A percentile compares a stretch with the other conserved stretches of the same genome.
phyloP scores from a whole-genome alignment of 2,888 invertebrate genomes.

The Morpho achilles region DNA sequence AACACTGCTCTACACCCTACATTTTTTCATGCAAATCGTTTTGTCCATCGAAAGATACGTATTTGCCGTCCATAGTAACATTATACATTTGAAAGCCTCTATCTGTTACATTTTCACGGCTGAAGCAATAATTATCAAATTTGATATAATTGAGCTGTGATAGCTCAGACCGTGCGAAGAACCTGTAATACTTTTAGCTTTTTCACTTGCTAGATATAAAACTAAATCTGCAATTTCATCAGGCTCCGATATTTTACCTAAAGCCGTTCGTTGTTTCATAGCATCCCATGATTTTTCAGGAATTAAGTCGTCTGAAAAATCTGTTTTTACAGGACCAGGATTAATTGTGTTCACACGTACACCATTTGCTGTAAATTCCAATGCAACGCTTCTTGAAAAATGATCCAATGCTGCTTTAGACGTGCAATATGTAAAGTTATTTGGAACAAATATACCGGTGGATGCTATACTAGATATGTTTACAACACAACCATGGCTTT shows the following conservation, averaged over 20 bases:
- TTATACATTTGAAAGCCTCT: no score
- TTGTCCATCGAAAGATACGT: no score
- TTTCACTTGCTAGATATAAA: slow-evolving; percentile 32
- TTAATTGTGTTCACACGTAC: slow-evolving; percentile 84
- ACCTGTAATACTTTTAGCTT: slow-evolving; percentile 34
- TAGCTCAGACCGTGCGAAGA: slow-evolving; percentile 19
- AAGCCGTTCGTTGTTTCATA: slow-evolving; percentile 14
- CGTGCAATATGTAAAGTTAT: slow-evolving; percentile 22
- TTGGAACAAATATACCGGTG: slow-evolving; percentile 5
- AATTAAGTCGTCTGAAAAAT: slow-evolving; percentile 14
- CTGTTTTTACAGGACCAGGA: slow-evolving; percentile 42
- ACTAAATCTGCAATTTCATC: slow-evolving; percentile 18
- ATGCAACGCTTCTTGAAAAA: slow-evolving; percentile 83
- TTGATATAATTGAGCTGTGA: no score
- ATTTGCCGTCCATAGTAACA: no score
- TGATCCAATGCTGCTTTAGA: slow-evolving; percentile 79
- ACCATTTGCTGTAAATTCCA: slow-evolving; percentile 78
- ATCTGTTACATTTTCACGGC: no score
- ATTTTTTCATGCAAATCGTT: no score
- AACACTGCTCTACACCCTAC: no score
- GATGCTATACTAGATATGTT: slow-evolving; percentile 33
- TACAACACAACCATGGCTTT: slow-evolving; percentile 36
- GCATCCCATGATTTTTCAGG: slow-evolving; percentile 9
- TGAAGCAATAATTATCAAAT: no score
- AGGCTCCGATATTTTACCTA: slow-evolving; percentile 26